Evolutionary conservation across 2,888 invertebrate species (phyloP), one percentile per base, ranked within the genome.

Genomic region (Oscheius sp.): DNA sequence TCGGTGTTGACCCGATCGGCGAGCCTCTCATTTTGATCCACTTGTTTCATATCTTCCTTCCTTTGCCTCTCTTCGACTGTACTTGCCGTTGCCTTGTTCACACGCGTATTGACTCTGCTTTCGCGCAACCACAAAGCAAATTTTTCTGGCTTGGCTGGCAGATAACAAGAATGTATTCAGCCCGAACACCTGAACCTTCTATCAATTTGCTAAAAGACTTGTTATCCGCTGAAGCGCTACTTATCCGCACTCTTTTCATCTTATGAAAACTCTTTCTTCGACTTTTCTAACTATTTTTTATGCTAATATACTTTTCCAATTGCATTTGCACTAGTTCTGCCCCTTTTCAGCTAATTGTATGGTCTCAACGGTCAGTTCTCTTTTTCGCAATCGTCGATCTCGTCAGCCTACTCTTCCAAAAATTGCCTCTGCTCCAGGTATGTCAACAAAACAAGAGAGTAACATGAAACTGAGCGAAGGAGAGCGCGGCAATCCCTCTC

Each of bases 51-150:
- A 13, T 58, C 58, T 16, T 16, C 23, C 3, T 5, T 18, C n/a
- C 16, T 13, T 49, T 49, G 6, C 49, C 49, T 49, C n/a, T 5
- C 49, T 55, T 61, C 43, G n/a, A 41, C 43, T 61, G 61, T 61
- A 61, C 61, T 61, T 61, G 6, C 45, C 23, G 58, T 49, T 23
- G 59, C 21, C 61, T 61, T 61, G 61, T 66, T 66, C 52, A 66
- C 66, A 66, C 49, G 49, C 52, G 13, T 66, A 21, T 66, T 66
- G 66, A 66, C 66, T 66, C 66, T 66, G 23, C 49, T 52, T 52
- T 49, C 25, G 29, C 52, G 66, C 66, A 52, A 27, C n/a, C 27
- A 52, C 66, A 49, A n/a, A 52, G 52, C 35, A 66, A 66, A 66
- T 49, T 66, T 49, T 25, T n/a, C 66, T n/a, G 46, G 16, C 16